A percentile compares a stretch with the other conserved stretches of the same genome.
Evolutionary conservation across 2,888 invertebrate genomes (phyloP).

Genomic region (Pseudococcus viburni): DNA sequence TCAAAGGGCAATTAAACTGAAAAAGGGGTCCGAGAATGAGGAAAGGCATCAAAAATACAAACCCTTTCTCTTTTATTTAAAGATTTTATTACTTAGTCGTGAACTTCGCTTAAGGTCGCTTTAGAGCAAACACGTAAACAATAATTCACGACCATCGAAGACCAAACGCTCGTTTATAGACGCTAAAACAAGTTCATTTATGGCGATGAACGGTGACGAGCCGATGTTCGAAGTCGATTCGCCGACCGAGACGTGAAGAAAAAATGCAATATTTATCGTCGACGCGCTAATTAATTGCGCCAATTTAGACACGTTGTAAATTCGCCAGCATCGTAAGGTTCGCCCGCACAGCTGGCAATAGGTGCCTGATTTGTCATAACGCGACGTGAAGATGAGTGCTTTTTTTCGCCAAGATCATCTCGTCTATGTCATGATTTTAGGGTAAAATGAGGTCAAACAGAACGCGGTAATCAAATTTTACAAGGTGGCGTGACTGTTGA

Average conservation of each 20-base stretch:
- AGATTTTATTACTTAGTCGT: constrained; percentile 36
- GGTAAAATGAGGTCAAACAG: constrained; percentile 1
- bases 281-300: constrained; percentile 26
- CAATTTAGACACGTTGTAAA: background rate
- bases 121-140: constrained; percentile 34
- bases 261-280: background rate
- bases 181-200: constrained; percentile 52
- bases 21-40: background rate
- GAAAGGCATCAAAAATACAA: constrained; percentile 17
- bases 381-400: background rate
- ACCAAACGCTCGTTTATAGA: background rate
- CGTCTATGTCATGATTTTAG: background rate
- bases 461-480: constrained; percentile 1
- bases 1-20: constrained; percentile 22
- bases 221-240: background rate
- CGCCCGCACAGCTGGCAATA: background rate
- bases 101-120: constrained; percentile 51
- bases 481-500: constrained; percentile 33
- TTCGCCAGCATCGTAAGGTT: background rate
- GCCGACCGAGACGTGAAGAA: background rate
- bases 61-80: constrained; percentile 31
- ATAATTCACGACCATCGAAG: constrained; percentile 44
- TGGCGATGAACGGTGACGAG: constrained; percentile 8
- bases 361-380: background rate
- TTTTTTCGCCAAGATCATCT: background rate